These are phyloP conservation scores for Bombylius discolor DNA, from an alignment of 2,888 invertebrate genomes.

Conservation along the genomic window DNA sequence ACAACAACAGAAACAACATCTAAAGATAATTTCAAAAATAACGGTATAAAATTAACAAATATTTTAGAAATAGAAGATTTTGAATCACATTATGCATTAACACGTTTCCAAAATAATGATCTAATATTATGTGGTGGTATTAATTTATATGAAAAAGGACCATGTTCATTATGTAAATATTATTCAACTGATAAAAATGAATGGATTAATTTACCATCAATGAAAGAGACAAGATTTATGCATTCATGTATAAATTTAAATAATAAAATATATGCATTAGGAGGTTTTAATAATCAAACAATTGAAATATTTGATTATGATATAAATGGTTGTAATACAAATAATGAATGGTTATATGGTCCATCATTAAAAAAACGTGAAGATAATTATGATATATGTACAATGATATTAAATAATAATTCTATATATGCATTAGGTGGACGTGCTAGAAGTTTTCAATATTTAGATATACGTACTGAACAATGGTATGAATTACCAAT, in stretches of 20 bases:
- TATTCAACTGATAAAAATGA: neutral
- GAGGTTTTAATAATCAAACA: neutral
- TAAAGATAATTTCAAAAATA: neutral
- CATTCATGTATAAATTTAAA: neutral
- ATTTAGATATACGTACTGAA: neutral
- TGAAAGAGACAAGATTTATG: neutral
- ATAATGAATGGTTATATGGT: neutral
- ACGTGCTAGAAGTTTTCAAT: neutral
- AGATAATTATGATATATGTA: neutral
- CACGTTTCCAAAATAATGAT: neutral
- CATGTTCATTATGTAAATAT: neutral
- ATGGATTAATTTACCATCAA: neutral
- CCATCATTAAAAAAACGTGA: neutral
- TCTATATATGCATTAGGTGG: neutral
- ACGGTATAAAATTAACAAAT: neutral
- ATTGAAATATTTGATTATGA: neutral
- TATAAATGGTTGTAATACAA: neutral
- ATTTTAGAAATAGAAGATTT: neutral
- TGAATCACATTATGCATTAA: neutral
- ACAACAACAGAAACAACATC: too few species aligned
- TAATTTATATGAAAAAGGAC: neutral
- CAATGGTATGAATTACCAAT: neutral
- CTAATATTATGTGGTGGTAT: neutral
- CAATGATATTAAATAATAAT: neutral
- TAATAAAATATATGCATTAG: neutral